A percentile compares a stretch with the other conserved stretches of the same genome.
Conservation (phyloP, 2,113 vertebrate species). For the Haemorhous mexicanus region DNA sequence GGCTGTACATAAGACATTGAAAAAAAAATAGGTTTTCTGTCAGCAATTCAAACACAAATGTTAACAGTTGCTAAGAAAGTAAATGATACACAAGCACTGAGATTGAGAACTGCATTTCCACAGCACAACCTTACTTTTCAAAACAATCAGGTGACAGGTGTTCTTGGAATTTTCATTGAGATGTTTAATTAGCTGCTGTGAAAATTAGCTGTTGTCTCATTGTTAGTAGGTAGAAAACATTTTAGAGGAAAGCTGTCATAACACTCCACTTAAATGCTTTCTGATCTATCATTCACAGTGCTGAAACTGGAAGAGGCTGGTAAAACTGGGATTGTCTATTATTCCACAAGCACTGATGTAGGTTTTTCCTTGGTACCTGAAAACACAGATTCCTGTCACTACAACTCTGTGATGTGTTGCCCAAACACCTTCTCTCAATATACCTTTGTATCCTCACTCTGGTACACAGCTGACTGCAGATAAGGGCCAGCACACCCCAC, state of each 20-base stretch:
- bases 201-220: not conserved
- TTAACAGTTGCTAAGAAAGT: not conserved
- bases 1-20: not conserved
- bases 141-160: not conserved
- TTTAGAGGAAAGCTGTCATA: not conserved
- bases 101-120: not conserved
- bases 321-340: not conserved
- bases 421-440: not conserved
- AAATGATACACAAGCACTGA: not conserved
- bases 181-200: not conserved
- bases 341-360: not conserved
- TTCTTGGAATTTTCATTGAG: not conserved
- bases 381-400: not conserved
- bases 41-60: not conserved
- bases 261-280: not conserved
- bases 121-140: not conserved
- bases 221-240: not conserved
- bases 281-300: not conserved
- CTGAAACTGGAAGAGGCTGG: not conserved
- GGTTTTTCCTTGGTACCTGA: not conserved
- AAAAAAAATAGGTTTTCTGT: not conserved
- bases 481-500: not conserved
- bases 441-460: not conserved
- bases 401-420: not conserved
- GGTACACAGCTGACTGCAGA: rapidly evolving